Evolutionary conservation across 2,113 vertebrate species (phyloP).

Genomic region (Notechis scutatus): DNA sequence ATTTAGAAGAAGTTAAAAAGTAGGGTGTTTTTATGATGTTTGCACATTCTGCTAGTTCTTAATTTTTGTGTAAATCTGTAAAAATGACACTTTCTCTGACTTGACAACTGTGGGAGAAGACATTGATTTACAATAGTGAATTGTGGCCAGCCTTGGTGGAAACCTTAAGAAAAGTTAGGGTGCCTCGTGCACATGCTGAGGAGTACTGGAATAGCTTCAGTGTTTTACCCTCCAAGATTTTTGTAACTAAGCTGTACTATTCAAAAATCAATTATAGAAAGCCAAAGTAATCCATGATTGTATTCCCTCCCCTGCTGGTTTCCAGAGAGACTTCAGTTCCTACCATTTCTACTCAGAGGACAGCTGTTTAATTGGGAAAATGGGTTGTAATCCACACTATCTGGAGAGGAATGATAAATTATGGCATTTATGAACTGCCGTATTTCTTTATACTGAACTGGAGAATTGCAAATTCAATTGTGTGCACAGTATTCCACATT

Average conservation of each 20-base stretch:
- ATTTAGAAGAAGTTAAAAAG: background rate
- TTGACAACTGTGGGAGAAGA: background rate
- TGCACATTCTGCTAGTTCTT: background rate
- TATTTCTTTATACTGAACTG: background rate
- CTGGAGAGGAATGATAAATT: constrained; percentile 27
- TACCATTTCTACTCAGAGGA: background rate
- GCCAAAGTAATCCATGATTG: background rate
- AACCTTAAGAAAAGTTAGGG: background rate
- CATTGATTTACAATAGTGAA: background rate
- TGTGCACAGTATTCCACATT: background rate
- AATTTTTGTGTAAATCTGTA: background rate
- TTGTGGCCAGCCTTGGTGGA: background rate
- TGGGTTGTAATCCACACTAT: background rate
- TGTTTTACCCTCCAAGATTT: background rate
- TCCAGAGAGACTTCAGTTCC: background rate
- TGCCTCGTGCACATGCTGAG: background rate
- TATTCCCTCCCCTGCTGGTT: background rate
- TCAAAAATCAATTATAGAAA: background rate
- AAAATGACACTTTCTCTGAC: background rate
- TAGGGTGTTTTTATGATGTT: background rate
- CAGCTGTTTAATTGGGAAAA: background rate
- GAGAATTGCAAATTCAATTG: background rate
- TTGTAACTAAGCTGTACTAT: background rate
- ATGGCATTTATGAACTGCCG: background rate
- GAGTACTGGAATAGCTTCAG: background rate